A percentile compares a stretch with the other conserved stretches of the same genome.
Conservation (phyloP, 1,140 invertebrate genomes). For the Xylocopa sonorina region DNA sequence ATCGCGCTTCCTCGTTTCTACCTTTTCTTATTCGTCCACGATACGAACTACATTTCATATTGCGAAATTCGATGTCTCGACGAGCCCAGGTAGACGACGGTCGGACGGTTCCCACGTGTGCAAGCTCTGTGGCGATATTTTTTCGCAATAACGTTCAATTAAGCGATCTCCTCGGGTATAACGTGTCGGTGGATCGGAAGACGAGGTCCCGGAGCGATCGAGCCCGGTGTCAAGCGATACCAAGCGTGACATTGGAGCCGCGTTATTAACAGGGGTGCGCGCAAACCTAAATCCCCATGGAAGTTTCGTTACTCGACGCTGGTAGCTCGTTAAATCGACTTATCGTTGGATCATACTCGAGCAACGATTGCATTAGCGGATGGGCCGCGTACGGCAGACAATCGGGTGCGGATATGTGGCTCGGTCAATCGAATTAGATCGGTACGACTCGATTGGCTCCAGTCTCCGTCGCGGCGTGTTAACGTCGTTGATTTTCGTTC, state of each 20-base stretch:
- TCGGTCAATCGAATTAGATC: conserved; percentile 56
- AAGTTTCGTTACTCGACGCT: conserved; percentile 61
- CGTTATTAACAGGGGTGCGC: conserved; percentile 50
- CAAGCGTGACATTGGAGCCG: conserved; percentile 49
- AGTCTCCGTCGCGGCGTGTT: conserved; percentile 17
- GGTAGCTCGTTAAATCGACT: conserved; percentile 60
- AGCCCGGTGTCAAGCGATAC: conserved; percentile 42
- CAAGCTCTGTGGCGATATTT: neutral
- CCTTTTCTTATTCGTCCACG: no score
- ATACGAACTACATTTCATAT: no score
- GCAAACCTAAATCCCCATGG: conserved; percentile 61
- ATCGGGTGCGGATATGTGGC: neutral
- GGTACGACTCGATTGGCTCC: conserved; percentile 41
- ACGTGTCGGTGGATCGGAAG: neutral
- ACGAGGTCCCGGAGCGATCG: conserved; percentile 28
- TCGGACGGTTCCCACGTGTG: no score
- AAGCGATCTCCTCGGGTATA: neutral
- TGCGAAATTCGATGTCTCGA: no score
- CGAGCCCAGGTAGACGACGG: no score
- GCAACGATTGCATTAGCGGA: conserved; percentile 25
- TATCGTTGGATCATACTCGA: conserved; percentile 34
- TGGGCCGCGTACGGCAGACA: neutral
- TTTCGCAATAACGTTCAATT: neutral
- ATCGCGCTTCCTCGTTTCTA: no score
- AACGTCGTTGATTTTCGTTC: neutral